Base-by-base conservation (phyloP, 2,888 invertebrate species). In the Carcina quercana region DNA sequence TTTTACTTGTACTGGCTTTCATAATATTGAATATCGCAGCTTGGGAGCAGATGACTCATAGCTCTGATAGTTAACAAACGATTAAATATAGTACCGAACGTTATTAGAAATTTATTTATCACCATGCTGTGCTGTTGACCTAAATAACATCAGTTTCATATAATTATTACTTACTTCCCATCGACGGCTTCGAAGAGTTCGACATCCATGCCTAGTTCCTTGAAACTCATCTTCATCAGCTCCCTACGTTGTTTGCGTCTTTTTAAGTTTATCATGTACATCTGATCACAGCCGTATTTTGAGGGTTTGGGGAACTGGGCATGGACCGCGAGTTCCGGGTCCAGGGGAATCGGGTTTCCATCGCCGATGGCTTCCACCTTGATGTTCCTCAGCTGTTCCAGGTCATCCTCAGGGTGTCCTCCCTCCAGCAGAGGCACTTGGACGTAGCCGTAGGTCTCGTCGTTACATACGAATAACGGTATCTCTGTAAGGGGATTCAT, bases 191-290 rank as follows among this genome's bases (percentile, higher is more conserved):
- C 87, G n/a, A 94, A 71, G 32, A 88, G 62, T 31, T 89, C 89
- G 1, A 88, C 92, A n/a, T 91, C 85, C 49, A 98, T 80, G 0
- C 96, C 96, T 1, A 98, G 75, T 50, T 93, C 92, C 25, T 90
- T 84, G 47, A 98, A 93, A 37, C 91, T 89, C 20, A 82, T 59
- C 33, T 88, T 68, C 98, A 99, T 99, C 47, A 94, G 86, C 4
- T 66, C 54, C 24, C 92, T 79, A 36, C 97, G 84, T 53, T 97
- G 95, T 0, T 88, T 87, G 32, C 99, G 85, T 34, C 98, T 82
- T 42, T 89, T 82, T 39, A 99, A 79, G 75, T 99, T 99, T 10
- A 99, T 97, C 89, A 98, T 89, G 59, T 90, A 99, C 30, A 98
- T 89, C 59, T 91, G 86, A 62, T 93, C 91, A 43, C 95, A 88